These are phyloP conservation scores for Sitobion miscanthi DNA, from an alignment of 1,140 invertebrate species.

Conservation along the genomic window DNA sequence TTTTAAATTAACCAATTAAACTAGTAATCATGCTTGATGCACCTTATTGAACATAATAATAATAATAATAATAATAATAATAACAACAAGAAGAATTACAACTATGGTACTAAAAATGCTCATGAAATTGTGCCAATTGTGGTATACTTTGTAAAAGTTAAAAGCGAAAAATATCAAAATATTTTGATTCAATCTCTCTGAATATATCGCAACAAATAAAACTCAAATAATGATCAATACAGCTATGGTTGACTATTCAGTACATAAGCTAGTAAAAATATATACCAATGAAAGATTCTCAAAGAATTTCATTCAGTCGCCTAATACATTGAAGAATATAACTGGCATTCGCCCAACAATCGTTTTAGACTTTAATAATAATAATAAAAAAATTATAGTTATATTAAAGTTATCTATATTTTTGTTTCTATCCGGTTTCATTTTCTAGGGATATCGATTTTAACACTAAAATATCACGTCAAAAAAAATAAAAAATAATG, in stretches of 20 bases:
- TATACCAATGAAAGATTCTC: background rate
- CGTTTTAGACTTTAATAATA: slow-evolving; percentile 19
- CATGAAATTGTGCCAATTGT: background rate
- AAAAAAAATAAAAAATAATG: background rate
- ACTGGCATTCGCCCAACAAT: background rate
- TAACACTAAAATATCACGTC: background rate
- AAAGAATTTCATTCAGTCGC: background rate
- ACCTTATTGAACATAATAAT: background rate
- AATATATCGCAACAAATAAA: background rate
- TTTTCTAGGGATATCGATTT: background rate
- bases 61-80: too few relatives aligned
- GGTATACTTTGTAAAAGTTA: background rate
- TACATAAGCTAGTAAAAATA: background rate
- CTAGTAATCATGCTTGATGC: background rate
- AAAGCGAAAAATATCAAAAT: slow-evolving; percentile 6
- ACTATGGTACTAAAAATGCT: background rate
- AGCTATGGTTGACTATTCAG: background rate
- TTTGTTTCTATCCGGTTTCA: background rate
- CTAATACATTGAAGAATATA: background rate
- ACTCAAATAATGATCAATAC: background rate
- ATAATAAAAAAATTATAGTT: background rate
- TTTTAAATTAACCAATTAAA: background rate
- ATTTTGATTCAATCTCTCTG: background rate
- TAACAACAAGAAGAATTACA: background rate
- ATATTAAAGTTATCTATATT: background rate